Percentiles rank a stretch among this genome's conserved stretches.
phyloP scores from a whole-genome alignment of 92 coral and sea anemone species.

The Scolanthus callimorphus region DNA sequence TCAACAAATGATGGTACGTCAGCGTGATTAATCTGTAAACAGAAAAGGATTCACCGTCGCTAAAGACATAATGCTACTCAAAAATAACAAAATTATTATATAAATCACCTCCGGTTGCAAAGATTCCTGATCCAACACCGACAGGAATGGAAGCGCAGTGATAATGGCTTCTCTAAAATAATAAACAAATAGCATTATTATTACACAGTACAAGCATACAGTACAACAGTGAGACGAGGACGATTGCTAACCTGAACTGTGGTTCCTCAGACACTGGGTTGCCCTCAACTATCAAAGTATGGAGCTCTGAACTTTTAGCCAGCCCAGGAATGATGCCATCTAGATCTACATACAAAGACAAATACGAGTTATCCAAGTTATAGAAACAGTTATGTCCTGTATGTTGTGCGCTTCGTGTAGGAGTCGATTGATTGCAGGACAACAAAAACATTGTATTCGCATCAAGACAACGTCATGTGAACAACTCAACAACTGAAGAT shows the following conservation, averaged over 20 bases:
- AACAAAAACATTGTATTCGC: too few relatives aligned
- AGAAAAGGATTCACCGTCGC: neutral
- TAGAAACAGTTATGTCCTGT: too few relatives aligned
- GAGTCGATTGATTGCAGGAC: too few relatives aligned
- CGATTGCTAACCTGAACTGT: slow-evolving; percentile 79
- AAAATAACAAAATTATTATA: neutral
- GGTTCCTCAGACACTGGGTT: slow-evolving; percentile 92
- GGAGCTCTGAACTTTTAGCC: slow-evolving; percentile 40
- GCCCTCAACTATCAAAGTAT: slow-evolving; percentile 51
- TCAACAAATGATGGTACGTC: neutral
- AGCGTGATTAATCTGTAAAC: neutral
- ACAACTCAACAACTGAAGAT: too few relatives aligned
- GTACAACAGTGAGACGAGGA: too few relatives aligned
- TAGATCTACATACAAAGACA: slow-evolving; percentile 52
- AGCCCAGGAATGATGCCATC: slow-evolving; percentile 78
- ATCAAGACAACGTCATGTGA: too few relatives aligned
- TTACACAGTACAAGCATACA: too few relatives aligned
- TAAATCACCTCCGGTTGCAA: slow-evolving; percentile 15
- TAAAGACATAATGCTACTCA: neutral
- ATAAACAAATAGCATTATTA: too few relatives aligned
- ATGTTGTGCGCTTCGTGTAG: too few relatives aligned
- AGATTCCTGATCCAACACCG: slow-evolving; percentile 29
- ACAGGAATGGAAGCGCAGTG: slow-evolving; percentile 16
- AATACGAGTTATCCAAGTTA: too few relatives aligned
- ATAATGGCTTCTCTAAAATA: slow-evolving; percentile 27